Conservation (phyloP, 2,797 vertebrate genomes). For the Rhabdophis nuchalis region DNA sequence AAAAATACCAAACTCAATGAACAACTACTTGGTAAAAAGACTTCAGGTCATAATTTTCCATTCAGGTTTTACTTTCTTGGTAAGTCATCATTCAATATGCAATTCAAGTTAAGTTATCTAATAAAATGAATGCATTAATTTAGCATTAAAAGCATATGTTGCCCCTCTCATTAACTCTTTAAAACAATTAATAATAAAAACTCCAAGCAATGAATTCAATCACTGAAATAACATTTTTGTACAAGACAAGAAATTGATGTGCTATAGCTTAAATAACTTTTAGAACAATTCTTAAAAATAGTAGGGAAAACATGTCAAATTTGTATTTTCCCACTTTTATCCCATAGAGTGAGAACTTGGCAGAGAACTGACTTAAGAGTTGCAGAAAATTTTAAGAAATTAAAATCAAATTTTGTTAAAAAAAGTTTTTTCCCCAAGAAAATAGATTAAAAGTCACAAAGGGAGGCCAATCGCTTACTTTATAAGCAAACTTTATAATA, state of each 20-base stretch:
- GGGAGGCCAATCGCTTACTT: neutral
- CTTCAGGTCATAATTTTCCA: neutral
- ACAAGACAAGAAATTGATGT: neutral
- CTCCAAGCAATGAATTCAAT: neutral
- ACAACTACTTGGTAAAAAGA: neutral
- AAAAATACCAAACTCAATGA: neutral
- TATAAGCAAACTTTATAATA: neutral
- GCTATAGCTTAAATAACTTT: neutral
- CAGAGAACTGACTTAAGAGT: neutral
- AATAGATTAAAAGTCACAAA: neutral
- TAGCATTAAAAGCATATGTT: neutral
- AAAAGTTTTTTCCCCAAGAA: neutral
- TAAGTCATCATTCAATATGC: neutral
- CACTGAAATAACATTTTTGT: neutral
- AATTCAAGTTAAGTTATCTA: neutral
- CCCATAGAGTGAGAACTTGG: neutral
- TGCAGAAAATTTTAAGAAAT: neutral
- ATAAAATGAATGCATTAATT: neutral
- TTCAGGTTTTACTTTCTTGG: neutral
- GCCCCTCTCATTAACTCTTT: neutral
- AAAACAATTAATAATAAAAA: neutral
- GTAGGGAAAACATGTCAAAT: neutral
- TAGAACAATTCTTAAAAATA: neutral
- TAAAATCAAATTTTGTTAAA: neutral
- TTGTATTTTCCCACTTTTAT: neutral